Percentiles rank a stretch among this genome's conserved stretches.
Evolutionary conservation across 2,113 vertebrate genomes (phyloP).

Genomic region (Caranx ignobilis): DNA sequence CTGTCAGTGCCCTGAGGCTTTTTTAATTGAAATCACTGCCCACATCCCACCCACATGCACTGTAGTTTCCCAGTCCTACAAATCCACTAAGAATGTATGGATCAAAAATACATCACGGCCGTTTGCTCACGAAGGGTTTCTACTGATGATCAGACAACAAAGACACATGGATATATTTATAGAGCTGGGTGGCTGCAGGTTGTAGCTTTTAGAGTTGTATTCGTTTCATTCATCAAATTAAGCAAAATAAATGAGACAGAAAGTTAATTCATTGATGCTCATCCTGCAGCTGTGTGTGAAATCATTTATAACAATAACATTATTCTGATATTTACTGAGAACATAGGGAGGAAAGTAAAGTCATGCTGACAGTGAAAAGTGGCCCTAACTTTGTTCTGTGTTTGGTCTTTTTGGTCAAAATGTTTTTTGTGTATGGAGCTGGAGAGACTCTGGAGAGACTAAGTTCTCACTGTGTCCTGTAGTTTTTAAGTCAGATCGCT

Average conservation of each 20-base stretch:
- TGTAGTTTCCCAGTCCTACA: slow-evolving; percentile 16
- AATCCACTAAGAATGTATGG: slow-evolving; percentile 20
- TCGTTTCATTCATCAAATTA: neutral
- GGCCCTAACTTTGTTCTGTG: too few species aligned
- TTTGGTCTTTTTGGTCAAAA: too few species aligned
- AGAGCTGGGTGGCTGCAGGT: neutral
- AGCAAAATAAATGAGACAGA: neutral
- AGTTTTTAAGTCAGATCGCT: too few species aligned
- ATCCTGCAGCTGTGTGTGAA: too few species aligned
- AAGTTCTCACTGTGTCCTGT: too few species aligned
- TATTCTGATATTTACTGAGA: too few species aligned
- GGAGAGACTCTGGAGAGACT: too few species aligned
- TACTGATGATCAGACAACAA: neutral
- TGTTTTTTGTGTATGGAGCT: too few species aligned
- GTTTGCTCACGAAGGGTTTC: neutral
- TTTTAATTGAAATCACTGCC: slow-evolving; percentile 49
- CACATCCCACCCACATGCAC: slow-evolving; percentile 43
- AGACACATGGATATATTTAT: neutral
- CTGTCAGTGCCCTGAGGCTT: slow-evolving; percentile 20
- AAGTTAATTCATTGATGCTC: neutral
- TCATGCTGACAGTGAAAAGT: too few species aligned
- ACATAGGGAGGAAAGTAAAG: too few species aligned
- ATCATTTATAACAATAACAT: too few species aligned
- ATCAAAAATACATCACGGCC: neutral
- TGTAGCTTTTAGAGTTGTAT: neutral